Evolutionary conservation across 2,888 invertebrate genomes (phyloP), one percentile per base, ranked within the genome.

Genomic region (Pyrrhosoma nymphula): DNA sequence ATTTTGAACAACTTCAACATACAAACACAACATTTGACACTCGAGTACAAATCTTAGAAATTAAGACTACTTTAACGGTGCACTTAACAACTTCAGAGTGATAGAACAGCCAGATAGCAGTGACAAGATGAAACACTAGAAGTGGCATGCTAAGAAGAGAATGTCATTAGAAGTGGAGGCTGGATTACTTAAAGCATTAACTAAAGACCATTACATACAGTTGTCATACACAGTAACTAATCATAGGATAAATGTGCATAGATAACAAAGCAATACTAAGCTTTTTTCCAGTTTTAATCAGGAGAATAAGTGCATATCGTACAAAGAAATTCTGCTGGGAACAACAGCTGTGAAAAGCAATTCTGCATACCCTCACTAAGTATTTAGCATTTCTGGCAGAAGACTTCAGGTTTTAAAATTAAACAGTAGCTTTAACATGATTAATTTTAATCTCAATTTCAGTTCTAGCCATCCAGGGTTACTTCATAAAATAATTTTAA

Each of bases 91-190:
- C 93, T 63, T 93, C 63, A 93, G 39, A 63, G 35, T 93, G 39
- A 93, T 82, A 82, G 82, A 35, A 82, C 82, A 63, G 91, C 63
- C 63, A 63, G 60, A 63, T 39, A 60, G 93, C 63, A 89, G 39
- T 69, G 47, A 93, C 60, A 60, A 69, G 47, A 47, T 93, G 93
- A 26, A 93, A 93, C 63, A 63, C 69, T 39, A 93, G 93, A 93
- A 56, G 56, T 56, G 63, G 93, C 93, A 93, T 93, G 69, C 93
- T 93, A 69, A 35, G 63, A 93, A 69, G 63, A 69, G 47, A 69
- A 93, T 39, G 1, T 35, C 35, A 47, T 93, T 93, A 69, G 69
- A 47, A 93, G 47, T 93, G 26, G n/a, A 39, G 63, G 35, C 30
- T 93, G 69, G 12, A 69, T 47, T 63, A 69, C 39, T 63, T 0